Conservation (phyloP, 2,888 invertebrate genomes). For the Drosophila limbata region DNA sequence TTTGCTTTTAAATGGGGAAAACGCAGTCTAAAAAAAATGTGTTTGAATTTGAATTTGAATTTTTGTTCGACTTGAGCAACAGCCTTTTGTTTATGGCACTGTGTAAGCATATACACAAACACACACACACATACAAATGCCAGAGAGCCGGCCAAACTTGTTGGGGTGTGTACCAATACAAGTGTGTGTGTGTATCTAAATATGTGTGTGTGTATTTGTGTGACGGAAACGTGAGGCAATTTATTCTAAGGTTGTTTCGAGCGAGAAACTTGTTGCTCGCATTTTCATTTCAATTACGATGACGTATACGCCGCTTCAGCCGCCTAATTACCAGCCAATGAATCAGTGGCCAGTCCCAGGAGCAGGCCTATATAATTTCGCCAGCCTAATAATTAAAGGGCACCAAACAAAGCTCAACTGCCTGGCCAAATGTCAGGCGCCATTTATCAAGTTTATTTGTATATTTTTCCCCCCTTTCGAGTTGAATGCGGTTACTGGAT, state of each 20-base stretch:
- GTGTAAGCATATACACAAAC: conserved; percentile 29
- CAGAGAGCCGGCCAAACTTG: conserved; percentile 58
- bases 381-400: conserved; percentile 48
- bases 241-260: conserved; percentile 78
- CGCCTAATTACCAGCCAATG: conserved; percentile 66
- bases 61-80: conserved; percentile 75
- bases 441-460: conserved; percentile 57
- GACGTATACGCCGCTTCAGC: conserved; percentile 67
- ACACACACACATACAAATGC: conserved; percentile 35
- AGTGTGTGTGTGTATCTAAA: conserved; percentile 18
- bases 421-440: conserved; percentile 51
- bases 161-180: conserved; percentile 46
- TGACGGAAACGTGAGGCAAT: conserved; percentile 78
- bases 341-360: conserved; percentile 46
- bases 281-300: conserved; percentile 76
- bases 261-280: conserved; percentile 75
- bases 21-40: conserved; percentile 45
- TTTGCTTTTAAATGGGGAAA: conserved; percentile 46
- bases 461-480: not conserved
- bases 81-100: conserved; percentile 69
- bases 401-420: conserved; percentile 46
- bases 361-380: conserved; percentile 46
- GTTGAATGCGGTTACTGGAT: conserved; percentile 2
- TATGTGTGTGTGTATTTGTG: conserved; percentile 37
- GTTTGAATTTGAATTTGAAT: conserved; percentile 59